Evolutionary conservation across 2,888 invertebrate genomes (phyloP).

Genomic region (Andrena bucephala): DNA sequence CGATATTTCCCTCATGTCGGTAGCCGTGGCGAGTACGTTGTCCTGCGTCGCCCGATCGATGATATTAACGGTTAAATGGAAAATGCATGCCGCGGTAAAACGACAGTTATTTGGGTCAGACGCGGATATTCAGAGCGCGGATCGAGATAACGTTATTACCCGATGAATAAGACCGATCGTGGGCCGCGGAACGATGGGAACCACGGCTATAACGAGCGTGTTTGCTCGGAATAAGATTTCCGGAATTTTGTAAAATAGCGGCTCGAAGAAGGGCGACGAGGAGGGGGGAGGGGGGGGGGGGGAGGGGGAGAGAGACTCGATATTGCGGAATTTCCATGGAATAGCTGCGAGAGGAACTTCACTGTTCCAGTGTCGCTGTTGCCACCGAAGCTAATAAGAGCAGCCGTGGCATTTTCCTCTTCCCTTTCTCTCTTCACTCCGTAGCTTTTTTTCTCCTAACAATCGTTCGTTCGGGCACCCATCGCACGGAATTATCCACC

Average conservation of each 20-base stretch:
- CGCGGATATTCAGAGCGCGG: constrained; percentile 34
- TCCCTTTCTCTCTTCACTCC: neutral
- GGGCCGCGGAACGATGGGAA: neutral
- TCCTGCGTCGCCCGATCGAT: constrained; percentile 55
- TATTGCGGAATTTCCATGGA: constrained; percentile 32
- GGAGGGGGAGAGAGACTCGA: constrained; percentile 16
- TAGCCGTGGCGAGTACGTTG: constrained; percentile 32
- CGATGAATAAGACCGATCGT: constrained; percentile 42
- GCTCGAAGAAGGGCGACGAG: neutral
- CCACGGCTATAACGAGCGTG: constrained; percentile 13
- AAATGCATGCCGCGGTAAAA: constrained; percentile 55
- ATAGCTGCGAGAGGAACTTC: constrained; percentile 20
- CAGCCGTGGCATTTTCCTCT: neutral
- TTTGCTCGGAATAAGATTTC: constrained; percentile 33
- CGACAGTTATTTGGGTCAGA: constrained; percentile 58
- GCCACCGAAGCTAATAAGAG: neutral
- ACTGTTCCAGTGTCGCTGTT: constrained; percentile 19
- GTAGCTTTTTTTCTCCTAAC: neutral
- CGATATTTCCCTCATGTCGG: constrained; percentile 11
- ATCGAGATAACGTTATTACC: constrained; percentile 51
- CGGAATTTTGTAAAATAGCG: constrained; percentile 30
- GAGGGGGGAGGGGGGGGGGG: neutral
- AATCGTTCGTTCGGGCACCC: neutral
- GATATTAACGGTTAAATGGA: constrained; percentile 65
- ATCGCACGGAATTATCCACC: neutral